Evolutionary conservation across 2,888 invertebrate genomes (phyloP).

Genomic region (Conus canariensis): DNA sequence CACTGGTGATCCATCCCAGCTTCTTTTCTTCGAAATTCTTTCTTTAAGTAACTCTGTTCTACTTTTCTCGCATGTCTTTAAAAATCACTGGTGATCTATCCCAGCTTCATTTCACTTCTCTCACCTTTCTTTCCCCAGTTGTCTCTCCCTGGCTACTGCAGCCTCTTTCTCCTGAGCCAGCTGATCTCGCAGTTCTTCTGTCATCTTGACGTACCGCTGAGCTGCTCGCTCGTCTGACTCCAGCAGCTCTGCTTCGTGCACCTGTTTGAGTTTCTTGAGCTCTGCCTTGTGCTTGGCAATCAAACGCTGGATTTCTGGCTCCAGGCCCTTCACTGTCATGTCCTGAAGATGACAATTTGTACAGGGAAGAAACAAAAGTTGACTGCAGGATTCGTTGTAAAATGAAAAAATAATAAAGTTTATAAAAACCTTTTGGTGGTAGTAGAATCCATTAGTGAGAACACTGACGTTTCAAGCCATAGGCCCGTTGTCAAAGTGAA

Average conservation of each 20-base stretch:
- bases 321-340: constrained; percentile 79
- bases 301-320: constrained; percentile 79
- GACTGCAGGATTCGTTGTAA: too few species aligned
- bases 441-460: too few species aligned
- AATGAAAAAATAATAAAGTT: too few species aligned
- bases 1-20: too few species aligned
- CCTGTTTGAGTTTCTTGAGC: constrained; percentile 76
- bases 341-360: constrained; percentile 65
- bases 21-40: too few species aligned
- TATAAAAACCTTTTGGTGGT: too few species aligned
- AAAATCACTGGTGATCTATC: too few species aligned
- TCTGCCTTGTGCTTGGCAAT: constrained; percentile 79
- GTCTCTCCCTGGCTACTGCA: constrained; percentile 77
- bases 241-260: constrained; percentile 78
- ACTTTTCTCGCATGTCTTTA: too few species aligned
- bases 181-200: constrained; percentile 78
- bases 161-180: constrained; percentile 77
- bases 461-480: too few species aligned
- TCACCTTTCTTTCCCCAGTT: constrained; percentile 77
- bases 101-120: not conserved
- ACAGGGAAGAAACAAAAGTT: not conserved
- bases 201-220: constrained; percentile 76
- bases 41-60: too few species aligned
- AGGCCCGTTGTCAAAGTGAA: too few species aligned
- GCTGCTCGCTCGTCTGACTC: constrained; percentile 78